Base-by-base conservation (phyloP, 2,113 vertebrate genomes). In the Rhipidura dahli region DNA sequence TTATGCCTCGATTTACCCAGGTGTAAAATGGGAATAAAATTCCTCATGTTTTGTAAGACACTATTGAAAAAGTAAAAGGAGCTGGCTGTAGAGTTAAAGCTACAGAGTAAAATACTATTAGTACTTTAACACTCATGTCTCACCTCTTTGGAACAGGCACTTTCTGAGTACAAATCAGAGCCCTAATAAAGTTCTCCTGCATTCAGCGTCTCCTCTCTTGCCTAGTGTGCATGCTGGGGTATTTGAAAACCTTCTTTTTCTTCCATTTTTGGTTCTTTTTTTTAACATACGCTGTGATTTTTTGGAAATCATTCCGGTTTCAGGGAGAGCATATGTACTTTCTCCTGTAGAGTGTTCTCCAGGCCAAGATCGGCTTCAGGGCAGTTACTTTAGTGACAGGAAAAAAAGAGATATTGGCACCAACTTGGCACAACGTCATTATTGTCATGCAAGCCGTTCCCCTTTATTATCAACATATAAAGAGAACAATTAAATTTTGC, bases 401-500 rank as follows among this genome's bases (percentile, higher is more conserved):
- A 15, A 63, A 35, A 56, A 51, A 91, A 93, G 59, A 68, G 65
- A 75, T 94, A 92, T 85, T 92, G 8, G 0, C 56, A 82, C 82
- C 44, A 54, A 65, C 49, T 76, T 94, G 76, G 83, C 87, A 82
- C 69, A 65, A 85, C 3, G 5, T 95, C 96, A 94, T 95, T 82
- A 95, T 97, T 94, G 80, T 83, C 77, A 70, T 51, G 79, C 89
- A 92, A 80, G 66, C 64, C 57, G 59, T 87, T 83, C 60, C 54
- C 84, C 39, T 63, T 93, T 94, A 75, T 92, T 81, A 86, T 94
- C 97, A 97, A 94, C 77, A 56, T 94, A 92, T 91, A 95, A 97
- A 98, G 89, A 93, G 90, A 90, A 89, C 93, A 96, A 95, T 93
- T 96, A 86, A 97, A 97, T 96, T 96, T 97, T 97, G 87, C 83